Evolutionary conservation across 2,797 vertebrate genomes (phyloP).

Genomic region (Coendou prehensilis): DNA sequence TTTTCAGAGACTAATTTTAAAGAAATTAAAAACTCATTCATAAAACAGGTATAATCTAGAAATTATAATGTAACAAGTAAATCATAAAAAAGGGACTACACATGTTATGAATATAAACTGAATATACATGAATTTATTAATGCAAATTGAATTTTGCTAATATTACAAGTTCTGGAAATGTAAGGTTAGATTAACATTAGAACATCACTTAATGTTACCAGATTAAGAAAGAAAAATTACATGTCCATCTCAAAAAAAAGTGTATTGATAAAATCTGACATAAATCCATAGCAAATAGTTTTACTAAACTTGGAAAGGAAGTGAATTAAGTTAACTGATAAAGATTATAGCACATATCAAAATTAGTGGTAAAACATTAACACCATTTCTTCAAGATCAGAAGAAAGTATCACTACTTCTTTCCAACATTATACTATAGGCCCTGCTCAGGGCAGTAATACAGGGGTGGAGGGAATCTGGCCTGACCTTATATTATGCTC

Average conservation of each 20-base stretch:
- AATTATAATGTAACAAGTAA: background rate
- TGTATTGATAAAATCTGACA: background rate
- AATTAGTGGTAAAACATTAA: constrained; percentile 13
- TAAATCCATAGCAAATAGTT: background rate
- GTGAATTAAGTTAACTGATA: background rate
- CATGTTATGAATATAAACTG: background rate
- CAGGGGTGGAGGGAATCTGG: background rate
- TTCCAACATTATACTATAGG: background rate
- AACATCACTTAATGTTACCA: background rate
- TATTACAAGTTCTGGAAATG: background rate
- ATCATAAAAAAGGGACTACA: background rate
- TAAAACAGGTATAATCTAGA: background rate
- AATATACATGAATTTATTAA: background rate
- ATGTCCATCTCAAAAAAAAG: constrained; percentile 1
- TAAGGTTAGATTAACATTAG: background rate
- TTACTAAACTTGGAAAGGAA: background rate
- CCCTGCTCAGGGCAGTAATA: background rate
- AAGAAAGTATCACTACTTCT: background rate
- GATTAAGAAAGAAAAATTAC: constrained; percentile 5
- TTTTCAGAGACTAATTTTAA: background rate
- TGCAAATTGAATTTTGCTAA: background rate
- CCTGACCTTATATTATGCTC: background rate
- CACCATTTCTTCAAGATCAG: background rate
- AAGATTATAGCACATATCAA: background rate
- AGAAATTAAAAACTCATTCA: background rate